Conservation (phyloP, 2,113 vertebrate species). For the Mesitornis unicolor region DNA sequence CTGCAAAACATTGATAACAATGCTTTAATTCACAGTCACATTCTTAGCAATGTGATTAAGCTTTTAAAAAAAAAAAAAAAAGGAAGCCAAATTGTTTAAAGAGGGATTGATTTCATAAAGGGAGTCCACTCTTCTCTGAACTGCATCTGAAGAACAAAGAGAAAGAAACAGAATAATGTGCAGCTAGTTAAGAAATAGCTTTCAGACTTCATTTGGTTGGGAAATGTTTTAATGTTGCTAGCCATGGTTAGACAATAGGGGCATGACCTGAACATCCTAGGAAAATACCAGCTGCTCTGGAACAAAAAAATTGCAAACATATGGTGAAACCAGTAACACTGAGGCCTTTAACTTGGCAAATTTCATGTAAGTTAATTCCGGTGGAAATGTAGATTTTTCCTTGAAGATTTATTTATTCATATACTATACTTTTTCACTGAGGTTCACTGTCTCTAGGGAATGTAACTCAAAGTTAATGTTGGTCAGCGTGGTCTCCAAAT, state of each 20-base stretch:
- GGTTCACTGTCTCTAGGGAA: not conserved
- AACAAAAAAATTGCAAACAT: slow-evolving; percentile 31
- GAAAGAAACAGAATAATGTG: not conserved
- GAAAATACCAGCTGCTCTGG: slow-evolving; percentile 47
- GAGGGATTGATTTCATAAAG: not conserved
- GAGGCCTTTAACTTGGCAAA: slow-evolving; percentile 18
- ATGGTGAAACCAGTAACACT: not conserved
- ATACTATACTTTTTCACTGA: not conserved
- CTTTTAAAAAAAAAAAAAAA: not conserved
- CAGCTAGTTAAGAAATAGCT: slow-evolving; percentile 6
- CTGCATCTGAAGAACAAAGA: not conserved
- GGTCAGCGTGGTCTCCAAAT: not conserved
- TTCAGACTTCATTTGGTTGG: not conserved
- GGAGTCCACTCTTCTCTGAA: not conserved
- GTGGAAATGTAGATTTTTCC: not conserved
- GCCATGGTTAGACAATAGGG: slow-evolving; percentile 41
- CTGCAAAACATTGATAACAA: not conserved
- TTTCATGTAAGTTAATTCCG: not conserved
- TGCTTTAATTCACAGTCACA: not conserved
- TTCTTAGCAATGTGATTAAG: not conserved
- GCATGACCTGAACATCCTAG: slow-evolving; percentile 40
- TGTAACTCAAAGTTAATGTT: not conserved
- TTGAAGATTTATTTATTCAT: not conserved
- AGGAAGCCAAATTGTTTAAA: not conserved
- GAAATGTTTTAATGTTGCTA: slow-evolving; percentile 20